Evolutionary conservation across 2,888 invertebrate genomes (phyloP).

Genomic region (Agonopterix heracliana): DNA sequence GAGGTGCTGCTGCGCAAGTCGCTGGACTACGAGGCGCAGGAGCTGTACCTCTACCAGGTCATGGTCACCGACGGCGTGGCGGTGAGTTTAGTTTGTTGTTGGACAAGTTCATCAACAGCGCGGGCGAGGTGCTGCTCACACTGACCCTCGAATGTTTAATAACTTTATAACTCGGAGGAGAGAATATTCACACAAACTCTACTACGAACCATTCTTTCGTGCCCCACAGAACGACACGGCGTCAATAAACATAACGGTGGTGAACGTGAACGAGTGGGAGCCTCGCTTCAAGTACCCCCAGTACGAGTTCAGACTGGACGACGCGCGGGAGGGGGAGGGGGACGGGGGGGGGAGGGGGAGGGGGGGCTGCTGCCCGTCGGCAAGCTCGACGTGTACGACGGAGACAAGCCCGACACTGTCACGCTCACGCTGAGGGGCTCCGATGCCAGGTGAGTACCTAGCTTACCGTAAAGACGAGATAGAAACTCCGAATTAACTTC

Average conservation of each 20-base stretch:
- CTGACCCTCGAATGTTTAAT: no score
- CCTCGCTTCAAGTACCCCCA: conserved; percentile 91
- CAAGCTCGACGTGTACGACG: conserved; percentile 91
- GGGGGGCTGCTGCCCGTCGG: conserved; percentile 66
- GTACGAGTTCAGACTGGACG: conserved; percentile 85
- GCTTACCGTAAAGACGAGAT: no score
- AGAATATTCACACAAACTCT: no score
- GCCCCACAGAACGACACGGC: conserved; percentile 91
- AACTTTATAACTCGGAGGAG: no score
- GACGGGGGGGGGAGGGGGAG: conserved; percentile 1
- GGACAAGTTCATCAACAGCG: conserved; percentile 85
- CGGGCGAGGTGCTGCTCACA: conserved; percentile 85
- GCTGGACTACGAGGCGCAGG: conserved; percentile 86
- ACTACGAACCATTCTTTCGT: no score
- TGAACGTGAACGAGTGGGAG: conserved; percentile 95
- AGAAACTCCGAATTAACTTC: no score
- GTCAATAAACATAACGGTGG: conserved; percentile 85
- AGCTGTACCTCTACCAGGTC: conserved; percentile 85
- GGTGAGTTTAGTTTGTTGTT: conserved; percentile 77
- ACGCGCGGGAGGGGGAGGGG: conserved; percentile 8
- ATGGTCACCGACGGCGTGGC: conserved; percentile 87
- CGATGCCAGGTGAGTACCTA: conserved; percentile 76
- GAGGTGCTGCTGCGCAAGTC: conserved; percentile 85
- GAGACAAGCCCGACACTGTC: conserved; percentile 85
- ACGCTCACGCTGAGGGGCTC: conserved; percentile 83